A percentile compares a stretch with the other conserved stretches of the same genome.
These are phyloP conservation scores for Megatriorchis doriae DNA, from an alignment of 2,113 vertebrate species.

Conservation along the genomic window DNA sequence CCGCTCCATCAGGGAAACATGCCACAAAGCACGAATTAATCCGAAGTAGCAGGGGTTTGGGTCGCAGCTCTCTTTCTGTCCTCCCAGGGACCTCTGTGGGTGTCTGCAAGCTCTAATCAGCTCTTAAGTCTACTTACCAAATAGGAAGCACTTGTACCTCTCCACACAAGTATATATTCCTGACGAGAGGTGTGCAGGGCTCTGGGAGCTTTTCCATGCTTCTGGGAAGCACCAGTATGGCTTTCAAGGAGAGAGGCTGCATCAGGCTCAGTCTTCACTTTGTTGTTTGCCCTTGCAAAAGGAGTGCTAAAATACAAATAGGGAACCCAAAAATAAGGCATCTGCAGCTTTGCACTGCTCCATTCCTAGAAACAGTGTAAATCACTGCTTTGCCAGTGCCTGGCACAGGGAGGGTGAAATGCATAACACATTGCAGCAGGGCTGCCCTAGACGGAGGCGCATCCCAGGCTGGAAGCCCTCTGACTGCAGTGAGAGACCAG, in stretches of 20 bases:
- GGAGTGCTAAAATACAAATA: background rate
- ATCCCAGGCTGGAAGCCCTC: background rate
- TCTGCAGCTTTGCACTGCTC: background rate
- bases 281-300: background rate
- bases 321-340: background rate
- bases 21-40: background rate
- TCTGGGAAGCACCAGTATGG: background rate
- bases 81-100: background rate
- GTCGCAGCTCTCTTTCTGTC: background rate
- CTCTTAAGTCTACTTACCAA: background rate
- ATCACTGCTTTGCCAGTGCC: background rate
- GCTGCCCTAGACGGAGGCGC: background rate
- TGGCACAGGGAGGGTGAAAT: background rate
- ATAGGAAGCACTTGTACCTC: slow-evolving; percentile 3
- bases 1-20: background rate
- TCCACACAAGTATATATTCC: background rate
- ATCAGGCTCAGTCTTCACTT: background rate
- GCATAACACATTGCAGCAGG: background rate
- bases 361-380: background rate
- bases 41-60: background rate
- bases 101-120: background rate
- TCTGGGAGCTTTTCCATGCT: background rate
- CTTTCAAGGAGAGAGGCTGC: background rate
- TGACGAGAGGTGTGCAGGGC: background rate
- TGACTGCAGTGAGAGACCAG: background rate